Percentiles rank a stretch among this genome's conserved stretches.
phyloP scores from a whole-genome alignment of 1,140 invertebrate species.

The Asbolus verrucosus region DNA sequence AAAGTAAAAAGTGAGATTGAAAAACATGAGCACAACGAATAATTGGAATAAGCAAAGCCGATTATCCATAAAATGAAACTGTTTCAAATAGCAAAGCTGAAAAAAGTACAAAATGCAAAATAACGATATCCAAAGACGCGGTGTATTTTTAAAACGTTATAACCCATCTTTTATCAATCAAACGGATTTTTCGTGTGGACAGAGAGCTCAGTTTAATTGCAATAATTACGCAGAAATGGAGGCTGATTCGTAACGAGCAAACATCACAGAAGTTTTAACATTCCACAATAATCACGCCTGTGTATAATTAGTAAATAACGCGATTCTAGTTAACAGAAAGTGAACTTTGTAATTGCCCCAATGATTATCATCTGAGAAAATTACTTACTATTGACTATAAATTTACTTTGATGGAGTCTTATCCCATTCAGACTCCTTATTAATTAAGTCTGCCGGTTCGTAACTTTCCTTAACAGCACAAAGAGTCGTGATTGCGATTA shows the following conservation, averaged over 20 bases:
- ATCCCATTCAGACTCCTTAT: slow-evolving; percentile 36
- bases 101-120: too few species aligned
- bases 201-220: too few species aligned
- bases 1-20: too few species aligned
- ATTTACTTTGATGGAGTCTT: slow-evolving; percentile 37
- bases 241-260: background rate
- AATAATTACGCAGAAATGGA: too few species aligned
- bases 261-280: slow-evolving; percentile 9
- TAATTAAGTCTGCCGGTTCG: slow-evolving; percentile 35
- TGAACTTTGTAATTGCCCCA: slow-evolving; percentile 28
- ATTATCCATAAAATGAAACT: too few species aligned
- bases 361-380: slow-evolving; percentile 36
- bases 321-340: slow-evolving; percentile 20
- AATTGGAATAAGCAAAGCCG: too few species aligned
- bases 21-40: too few species aligned
- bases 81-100: too few species aligned
- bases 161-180: too few species aligned
- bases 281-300: background rate
- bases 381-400: slow-evolving; percentile 39
- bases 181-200: too few species aligned
- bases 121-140: too few species aligned
- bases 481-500: slow-evolving; percentile 36
- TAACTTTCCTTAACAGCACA: slow-evolving; percentile 20
- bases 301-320: slow-evolving; percentile 33
- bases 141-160: too few species aligned